A percentile compares a stretch with the other conserved stretches of the same genome.
phyloP scores from a whole-genome alignment of 37 sponge, comb jelly and placozoan genomes.

The Hormiphora californensis region DNA sequence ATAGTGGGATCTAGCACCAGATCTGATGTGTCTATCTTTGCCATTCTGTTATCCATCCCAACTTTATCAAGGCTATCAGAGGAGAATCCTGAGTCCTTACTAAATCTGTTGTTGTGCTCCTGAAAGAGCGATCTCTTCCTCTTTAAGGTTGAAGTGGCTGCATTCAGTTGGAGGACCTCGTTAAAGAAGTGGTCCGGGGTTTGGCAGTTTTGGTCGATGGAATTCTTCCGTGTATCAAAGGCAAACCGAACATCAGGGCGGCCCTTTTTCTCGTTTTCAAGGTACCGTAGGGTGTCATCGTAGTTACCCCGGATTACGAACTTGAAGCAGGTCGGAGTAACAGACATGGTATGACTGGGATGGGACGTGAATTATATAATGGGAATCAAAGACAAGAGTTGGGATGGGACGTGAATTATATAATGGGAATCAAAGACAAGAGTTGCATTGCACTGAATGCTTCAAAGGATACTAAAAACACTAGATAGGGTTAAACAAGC shows the following conservation, averaged over 20 bases:
- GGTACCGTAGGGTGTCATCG: slow-evolving; percentile 23
- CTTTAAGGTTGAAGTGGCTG: neutral
- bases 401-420: too few relatives aligned
- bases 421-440: too few relatives aligned
- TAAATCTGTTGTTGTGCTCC: slow-evolving; percentile 28
- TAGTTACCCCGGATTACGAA: slow-evolving; percentile 47
- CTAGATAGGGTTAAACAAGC: too few relatives aligned
- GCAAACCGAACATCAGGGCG: slow-evolving; percentile 35
- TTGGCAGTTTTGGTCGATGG: slow-evolving; percentile 43
- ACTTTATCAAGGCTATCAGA: slow-evolving; percentile 47
- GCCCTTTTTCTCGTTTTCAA: neutral
- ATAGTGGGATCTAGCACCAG: slow-evolving; percentile 19
- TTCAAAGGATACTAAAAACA: too few relatives aligned
- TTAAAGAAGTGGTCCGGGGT: slow-evolving; percentile 43
- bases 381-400: too few relatives aligned
- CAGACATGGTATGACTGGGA: too few relatives aligned
- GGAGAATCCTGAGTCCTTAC: slow-evolving; percentile 47
- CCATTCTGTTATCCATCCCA: neutral
- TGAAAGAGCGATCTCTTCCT: slow-evolving; percentile 27
- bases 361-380: too few relatives aligned
- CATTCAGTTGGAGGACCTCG: slow-evolving; percentile 19
- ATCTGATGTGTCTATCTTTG: neutral
- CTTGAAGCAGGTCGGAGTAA: neutral
- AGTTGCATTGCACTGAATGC: too few relatives aligned
- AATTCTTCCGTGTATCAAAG: neutral